phyloP scores from a whole-genome alignment of 2,113 vertebrate species.

The Scomber japonicus region DNA sequence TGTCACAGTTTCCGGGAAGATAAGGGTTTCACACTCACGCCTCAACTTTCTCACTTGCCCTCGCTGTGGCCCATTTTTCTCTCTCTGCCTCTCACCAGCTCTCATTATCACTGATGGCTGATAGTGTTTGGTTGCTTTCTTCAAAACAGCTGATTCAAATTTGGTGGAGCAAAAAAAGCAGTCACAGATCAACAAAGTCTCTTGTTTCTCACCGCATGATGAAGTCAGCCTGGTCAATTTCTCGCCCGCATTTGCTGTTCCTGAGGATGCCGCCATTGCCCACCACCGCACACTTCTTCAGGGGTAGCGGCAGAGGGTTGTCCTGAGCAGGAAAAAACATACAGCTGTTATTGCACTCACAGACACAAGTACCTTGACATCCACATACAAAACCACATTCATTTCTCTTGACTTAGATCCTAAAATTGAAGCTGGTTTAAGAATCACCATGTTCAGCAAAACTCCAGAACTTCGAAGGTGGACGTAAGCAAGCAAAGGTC shows the following conservation, averaged over 20 bases:
- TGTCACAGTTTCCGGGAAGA: background rate
- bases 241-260: slow-evolving; percentile 91
- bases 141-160: slow-evolving; percentile 3
- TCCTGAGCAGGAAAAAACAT: slow-evolving; percentile 87
- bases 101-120: slow-evolving; percentile 28
- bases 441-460: background rate
- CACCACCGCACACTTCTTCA: slow-evolving; percentile 97
- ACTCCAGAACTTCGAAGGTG: background rate
- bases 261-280: slow-evolving; percentile 97
- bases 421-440: background rate
- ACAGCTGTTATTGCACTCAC: background rate
- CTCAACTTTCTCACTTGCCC: slow-evolving; percentile 17
- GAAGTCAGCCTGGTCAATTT: slow-evolving; percentile 94
- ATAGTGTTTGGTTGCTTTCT: slow-evolving; percentile 20
- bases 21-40: slow-evolving; percentile 14
- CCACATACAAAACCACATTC: background rate
- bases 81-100: slow-evolving; percentile 7
- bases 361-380: background rate
- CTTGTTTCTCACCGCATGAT: slow-evolving; percentile 91
- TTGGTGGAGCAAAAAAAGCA: background rate
- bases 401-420: background rate
- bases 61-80: slow-evolving; percentile 44
- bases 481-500: background rate
- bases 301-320: slow-evolving; percentile 91
- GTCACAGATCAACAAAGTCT: too few relatives aligned